A percentile compares a stretch with the other conserved stretches of the same genome.
Conservation (phyloP, 2,888 invertebrate species). For the Leuctra nigra region DNA sequence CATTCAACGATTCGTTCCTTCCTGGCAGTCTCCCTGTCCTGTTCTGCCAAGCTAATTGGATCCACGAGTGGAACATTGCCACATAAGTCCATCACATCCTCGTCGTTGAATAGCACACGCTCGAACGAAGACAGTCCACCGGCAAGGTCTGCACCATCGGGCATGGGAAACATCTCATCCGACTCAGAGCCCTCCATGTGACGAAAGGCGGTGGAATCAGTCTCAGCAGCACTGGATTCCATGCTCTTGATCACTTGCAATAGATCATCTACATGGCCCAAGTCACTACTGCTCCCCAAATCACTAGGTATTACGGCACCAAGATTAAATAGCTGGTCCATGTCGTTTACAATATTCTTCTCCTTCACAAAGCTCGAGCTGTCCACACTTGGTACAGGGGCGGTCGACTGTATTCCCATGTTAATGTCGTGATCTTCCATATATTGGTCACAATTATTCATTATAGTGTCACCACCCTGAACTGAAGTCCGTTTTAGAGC, state of each 20-base stretch:
- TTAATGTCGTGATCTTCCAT: constrained; percentile 41
- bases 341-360: constrained; percentile 43
- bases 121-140: constrained; percentile 32
- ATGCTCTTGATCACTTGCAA: constrained; percentile 61
- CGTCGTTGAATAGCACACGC: constrained; percentile 42
- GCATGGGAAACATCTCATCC: constrained; percentile 37
- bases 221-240: constrained; percentile 42
- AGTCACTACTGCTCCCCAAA: constrained; percentile 45
- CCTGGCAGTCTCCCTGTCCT: constrained; percentile 32
- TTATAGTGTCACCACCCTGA: constrained; percentile 30
- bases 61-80: constrained; percentile 36
- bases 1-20: constrained; percentile 48
- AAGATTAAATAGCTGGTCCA: constrained; percentile 59
- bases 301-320: constrained; percentile 37
- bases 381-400: constrained; percentile 33
- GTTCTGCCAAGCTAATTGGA: constrained; percentile 23
- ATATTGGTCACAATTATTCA: constrained; percentile 46
- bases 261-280: constrained; percentile 38
- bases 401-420: constrained; percentile 40
- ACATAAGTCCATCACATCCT: constrained; percentile 46
- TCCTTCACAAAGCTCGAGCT: constrained; percentile 21
- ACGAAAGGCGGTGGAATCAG: constrained; percentile 34
- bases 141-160: constrained; percentile 35
- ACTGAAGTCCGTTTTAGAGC: constrained; percentile 18
- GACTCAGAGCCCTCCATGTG: constrained; percentile 42